Evolutionary conservation across 2,888 invertebrate genomes (phyloP).

Genomic region (Lymantria monacha): DNA sequence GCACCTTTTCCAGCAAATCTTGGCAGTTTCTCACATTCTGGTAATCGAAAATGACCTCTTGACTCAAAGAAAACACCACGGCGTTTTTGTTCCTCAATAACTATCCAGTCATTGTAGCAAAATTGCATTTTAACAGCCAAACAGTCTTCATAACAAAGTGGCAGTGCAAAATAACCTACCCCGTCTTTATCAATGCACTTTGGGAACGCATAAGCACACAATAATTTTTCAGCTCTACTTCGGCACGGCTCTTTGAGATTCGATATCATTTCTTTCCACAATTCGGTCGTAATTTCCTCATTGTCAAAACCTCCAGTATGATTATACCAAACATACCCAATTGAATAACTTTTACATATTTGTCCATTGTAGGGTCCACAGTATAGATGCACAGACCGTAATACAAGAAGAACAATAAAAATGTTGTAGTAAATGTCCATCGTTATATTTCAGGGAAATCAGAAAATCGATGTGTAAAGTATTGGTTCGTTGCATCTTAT

Average conservation of each 20-base stretch:
- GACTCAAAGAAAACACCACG: conserved; percentile 90
- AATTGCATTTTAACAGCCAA: conserved; percentile 94
- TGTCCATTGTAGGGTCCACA: conserved; percentile 94
- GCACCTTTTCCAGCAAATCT: conserved; percentile 85
- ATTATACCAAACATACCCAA: conserved; percentile 90
- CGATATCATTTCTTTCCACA: conserved; percentile 93
- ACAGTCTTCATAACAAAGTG: conserved; percentile 96
- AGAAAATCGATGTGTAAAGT: conserved; percentile 53
- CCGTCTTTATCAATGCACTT: conserved; percentile 88
- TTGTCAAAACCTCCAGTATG: conserved; percentile 89
- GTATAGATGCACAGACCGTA: conserved; percentile 84
- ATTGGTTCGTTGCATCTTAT: conserved; percentile 66
- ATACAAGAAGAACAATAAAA: conserved; percentile 62
- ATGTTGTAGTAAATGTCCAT: conserved; percentile 60
- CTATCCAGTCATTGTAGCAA: conserved; percentile 96
- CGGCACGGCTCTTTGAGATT: conserved; percentile 92
- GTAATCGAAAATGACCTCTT: conserved; percentile 93
- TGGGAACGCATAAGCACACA: conserved; percentile 96
- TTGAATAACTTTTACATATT: conserved; percentile 87
- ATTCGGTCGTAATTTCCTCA: conserved; percentile 90
- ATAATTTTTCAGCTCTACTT: conserved; percentile 92
- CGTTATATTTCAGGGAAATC: conserved; percentile 50
- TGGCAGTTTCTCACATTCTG: conserved; percentile 92
- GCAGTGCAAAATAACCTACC: conserved; percentile 85
- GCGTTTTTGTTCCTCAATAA: conserved; percentile 93